A percentile compares a stretch with the other conserved stretches of the same genome.
Evolutionary conservation across 2,888 invertebrate genomes (phyloP).

Genomic region (Oxycera nigricornis): DNA sequence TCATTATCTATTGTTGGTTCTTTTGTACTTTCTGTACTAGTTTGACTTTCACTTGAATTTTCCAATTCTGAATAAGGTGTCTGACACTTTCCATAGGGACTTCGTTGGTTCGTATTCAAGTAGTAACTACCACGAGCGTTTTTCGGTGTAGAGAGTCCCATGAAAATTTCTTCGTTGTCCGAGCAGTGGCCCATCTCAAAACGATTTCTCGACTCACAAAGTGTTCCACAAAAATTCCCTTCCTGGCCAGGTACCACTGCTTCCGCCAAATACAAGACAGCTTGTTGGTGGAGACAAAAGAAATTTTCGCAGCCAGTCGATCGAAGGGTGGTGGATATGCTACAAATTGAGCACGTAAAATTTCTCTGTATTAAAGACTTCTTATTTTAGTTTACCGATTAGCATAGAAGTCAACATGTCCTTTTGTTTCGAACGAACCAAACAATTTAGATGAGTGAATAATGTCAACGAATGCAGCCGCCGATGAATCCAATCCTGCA

Average conservation of each 20-base stretch:
- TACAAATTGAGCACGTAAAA: background rate
- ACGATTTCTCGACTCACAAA: conserved; percentile 42
- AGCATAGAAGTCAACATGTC: conserved; percentile 46
- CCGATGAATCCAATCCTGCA: conserved; percentile 34
- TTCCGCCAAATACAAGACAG: conserved; percentile 46
- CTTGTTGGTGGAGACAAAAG: conserved; percentile 45
- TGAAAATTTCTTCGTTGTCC: conserved; percentile 32
- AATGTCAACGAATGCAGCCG: conserved; percentile 46
- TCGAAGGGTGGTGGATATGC: conserved; percentile 9
- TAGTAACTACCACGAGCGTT: conserved; percentile 44
- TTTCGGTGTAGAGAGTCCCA: conserved; percentile 40
- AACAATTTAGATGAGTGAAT: conserved; percentile 43
- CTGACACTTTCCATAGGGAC: conserved; percentile 43
- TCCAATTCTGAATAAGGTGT: too few relatives aligned
- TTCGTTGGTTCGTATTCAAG: conserved; percentile 42
- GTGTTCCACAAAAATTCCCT: conserved; percentile 41
- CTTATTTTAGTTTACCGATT: conserved; percentile 42
- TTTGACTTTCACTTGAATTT: too few relatives aligned
- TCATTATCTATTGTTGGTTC: too few relatives aligned
- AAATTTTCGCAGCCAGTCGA: conserved; percentile 43
- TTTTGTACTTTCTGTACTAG: too few relatives aligned
- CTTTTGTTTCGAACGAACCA: conserved; percentile 41
- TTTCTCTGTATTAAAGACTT: too few relatives aligned
- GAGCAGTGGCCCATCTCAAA: conserved; percentile 26
- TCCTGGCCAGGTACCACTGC: conserved; percentile 44